Percentiles rank a stretch among this genome's conserved stretches.
Conservation (phyloP, 1,140 invertebrate species). For the Lanistes nyassanus region DNA sequence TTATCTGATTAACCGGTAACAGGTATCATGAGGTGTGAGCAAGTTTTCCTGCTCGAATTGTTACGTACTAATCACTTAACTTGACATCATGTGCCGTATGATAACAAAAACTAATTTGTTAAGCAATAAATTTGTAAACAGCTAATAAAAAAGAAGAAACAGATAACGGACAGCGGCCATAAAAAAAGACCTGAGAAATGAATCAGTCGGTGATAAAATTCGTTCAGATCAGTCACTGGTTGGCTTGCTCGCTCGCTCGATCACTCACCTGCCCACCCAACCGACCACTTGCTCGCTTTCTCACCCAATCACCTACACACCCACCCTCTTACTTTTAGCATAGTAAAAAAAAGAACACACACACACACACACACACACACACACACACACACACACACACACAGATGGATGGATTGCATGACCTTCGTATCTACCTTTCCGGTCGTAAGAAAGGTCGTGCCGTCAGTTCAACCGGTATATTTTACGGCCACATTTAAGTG, state of each 20-base stretch:
- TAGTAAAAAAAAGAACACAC: background rate
- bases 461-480: conserved; percentile 1
- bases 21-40: too few species aligned
- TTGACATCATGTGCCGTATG: too few species aligned
- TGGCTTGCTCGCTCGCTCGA: background rate
- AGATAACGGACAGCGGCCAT: too few species aligned
- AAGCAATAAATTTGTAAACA: too few species aligned
- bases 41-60: too few species aligned
- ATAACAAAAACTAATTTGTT: too few species aligned
- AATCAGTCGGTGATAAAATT: background rate
- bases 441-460: too few species aligned
- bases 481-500: background rate
- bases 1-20: too few species aligned
- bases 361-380: conserved; percentile 15
- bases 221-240: background rate
- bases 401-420: background rate
- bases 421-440: background rate
- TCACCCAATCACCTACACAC: background rate
- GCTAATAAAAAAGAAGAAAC: too few species aligned
- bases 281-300: background rate
- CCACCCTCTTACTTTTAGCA: background rate
- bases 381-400: conserved; percentile 5
- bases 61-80: too few species aligned
- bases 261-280: background rate
- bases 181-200: too few species aligned